Evolutionary conservation across 2,113 vertebrate species (phyloP).

Genomic region (Mesembrinibis cayennensis): DNA sequence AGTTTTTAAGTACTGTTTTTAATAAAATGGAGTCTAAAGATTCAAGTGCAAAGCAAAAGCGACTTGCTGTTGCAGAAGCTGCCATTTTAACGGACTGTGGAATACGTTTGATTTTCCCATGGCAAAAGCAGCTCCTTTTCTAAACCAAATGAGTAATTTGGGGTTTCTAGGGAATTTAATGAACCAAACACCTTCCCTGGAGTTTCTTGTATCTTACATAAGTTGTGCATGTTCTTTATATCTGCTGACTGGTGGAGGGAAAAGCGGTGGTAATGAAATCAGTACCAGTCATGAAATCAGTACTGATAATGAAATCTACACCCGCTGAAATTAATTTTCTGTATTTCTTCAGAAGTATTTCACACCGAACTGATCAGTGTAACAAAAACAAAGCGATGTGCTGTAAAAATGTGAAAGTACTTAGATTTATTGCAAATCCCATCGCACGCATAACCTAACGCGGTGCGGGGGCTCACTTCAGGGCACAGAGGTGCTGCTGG

Average conservation of each 20-base stretch:
- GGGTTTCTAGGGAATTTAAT: not conserved
- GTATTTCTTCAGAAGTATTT: not conserved
- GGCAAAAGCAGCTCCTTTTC: not conserved
- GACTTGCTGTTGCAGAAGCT: not conserved
- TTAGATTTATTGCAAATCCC: accelerated
- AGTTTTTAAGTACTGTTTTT: not conserved
- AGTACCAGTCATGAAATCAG: not conserved
- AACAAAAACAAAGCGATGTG: accelerated
- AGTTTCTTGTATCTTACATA: accelerated
- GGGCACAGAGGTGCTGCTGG: not conserved
- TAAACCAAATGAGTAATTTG: accelerated
- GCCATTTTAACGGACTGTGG: not conserved
- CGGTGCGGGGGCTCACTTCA: accelerated
- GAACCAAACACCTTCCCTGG: not conserved
- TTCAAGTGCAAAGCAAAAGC: not conserved
- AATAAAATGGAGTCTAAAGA: not conserved
- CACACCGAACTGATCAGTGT: accelerated
- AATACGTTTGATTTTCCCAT: accelerated
- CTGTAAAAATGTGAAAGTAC: accelerated
- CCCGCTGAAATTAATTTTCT: not conserved
- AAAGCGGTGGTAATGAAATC: not conserved
- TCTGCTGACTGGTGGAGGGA: accelerated
- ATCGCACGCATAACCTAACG: accelerated
- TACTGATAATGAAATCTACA: accelerated
- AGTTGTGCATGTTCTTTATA: accelerated